Conservation (phyloP, 2,113 vertebrate genomes). For the Genyomyrus donnyi region DNA sequence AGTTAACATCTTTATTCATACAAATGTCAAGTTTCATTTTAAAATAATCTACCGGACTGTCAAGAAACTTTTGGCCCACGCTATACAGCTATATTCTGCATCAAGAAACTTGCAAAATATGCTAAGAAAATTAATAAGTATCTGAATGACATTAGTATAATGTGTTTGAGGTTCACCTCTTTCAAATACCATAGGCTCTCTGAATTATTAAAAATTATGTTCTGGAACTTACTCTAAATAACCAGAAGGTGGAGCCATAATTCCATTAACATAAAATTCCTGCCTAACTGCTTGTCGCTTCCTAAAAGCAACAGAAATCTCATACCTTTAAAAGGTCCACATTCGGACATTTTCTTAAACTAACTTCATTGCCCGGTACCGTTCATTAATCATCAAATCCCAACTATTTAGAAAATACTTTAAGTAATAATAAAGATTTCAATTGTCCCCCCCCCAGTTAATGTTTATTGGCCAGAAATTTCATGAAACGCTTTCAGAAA, state of each 20-base stretch:
- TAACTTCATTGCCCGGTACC: not conserved
- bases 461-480: not conserved
- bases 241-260: not conserved
- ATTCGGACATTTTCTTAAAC: not conserved
- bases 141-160: not conserved
- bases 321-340: not conserved
- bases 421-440: not conserved
- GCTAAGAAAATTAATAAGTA: not conserved
- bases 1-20: not conserved
- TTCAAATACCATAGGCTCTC: not conserved
- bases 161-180: not conserved
- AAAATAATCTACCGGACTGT: not conserved
- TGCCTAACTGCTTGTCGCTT: not conserved
- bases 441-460: not conserved
- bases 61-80: not conserved
- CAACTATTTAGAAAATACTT: not conserved
- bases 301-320: not conserved
- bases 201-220: not conserved
- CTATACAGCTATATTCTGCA: not conserved
- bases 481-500: not conserved
- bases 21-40: not conserved
- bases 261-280: not conserved
- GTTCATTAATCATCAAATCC: not conserved
- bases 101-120: not conserved
- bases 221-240: not conserved